These are phyloP conservation scores for Bubo bubo DNA, from an alignment of 2,113 vertebrate genomes.

Conservation along the genomic window DNA sequence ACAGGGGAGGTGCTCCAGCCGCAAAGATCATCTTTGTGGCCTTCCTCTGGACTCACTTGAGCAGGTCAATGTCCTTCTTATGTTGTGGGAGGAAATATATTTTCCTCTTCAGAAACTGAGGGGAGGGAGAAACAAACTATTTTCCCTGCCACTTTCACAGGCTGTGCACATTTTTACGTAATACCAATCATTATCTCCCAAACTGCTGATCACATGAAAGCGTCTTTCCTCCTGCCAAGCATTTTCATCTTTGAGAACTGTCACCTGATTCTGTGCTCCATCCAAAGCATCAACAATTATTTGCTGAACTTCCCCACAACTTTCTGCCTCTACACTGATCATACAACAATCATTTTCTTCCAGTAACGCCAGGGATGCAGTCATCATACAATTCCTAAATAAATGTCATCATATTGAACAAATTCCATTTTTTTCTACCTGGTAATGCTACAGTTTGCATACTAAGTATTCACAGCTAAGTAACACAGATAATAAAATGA, in stretches of 20 bases:
- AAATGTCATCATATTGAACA: background rate
- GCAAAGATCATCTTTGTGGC: too few species aligned
- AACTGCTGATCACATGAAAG: background rate
- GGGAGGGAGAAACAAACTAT: background rate
- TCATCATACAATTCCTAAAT: background rate
- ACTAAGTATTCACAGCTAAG: background rate
- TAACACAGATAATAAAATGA: background rate
- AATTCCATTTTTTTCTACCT: background rate
- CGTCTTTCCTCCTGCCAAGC: background rate
- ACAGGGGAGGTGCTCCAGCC: too few species aligned
- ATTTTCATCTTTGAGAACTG: background rate
- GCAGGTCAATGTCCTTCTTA: too few species aligned
- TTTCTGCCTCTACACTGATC: background rate
- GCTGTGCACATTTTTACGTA: background rate
- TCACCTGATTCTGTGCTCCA: background rate
- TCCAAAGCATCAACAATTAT: background rate
- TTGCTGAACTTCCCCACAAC: background rate
- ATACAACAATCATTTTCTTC: background rate
- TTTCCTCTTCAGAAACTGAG: background rate
- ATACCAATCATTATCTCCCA: background rate
- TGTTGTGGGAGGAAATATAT: too few species aligned
- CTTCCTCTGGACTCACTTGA: too few species aligned
- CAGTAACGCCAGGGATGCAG: background rate
- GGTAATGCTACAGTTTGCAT: background rate
- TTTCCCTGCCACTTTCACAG: background rate